phyloP scores from a whole-genome alignment of 92 coral and sea anemone species.

The Zoanthus sansibaricus region DNA sequence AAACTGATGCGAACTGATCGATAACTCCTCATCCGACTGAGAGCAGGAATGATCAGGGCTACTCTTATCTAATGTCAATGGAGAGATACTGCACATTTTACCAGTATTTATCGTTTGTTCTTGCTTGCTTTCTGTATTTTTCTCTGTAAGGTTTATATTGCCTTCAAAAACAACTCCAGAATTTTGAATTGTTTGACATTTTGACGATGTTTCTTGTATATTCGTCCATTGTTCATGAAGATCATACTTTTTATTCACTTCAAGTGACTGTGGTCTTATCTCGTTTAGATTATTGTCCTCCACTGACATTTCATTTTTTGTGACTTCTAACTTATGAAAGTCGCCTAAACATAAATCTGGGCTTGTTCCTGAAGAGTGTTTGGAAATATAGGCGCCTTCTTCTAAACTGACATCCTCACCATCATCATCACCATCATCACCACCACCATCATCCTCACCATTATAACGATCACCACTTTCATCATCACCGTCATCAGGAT shows the following conservation, averaged over 20 bases:
- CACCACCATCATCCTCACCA: too few species aligned
- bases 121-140: background rate
- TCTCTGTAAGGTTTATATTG: background rate
- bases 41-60: conserved; percentile 1
- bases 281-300: background rate
- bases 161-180: background rate
- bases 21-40: background rate
- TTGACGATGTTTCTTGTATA: background rate
- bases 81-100: background rate
- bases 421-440: background rate
- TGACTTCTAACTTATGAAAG: background rate
- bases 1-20: background rate
- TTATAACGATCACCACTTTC: background rate
- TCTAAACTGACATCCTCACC: background rate
- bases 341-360: background rate
- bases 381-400: background rate
- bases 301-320: background rate
- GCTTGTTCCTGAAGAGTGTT: background rate
- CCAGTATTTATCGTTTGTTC: background rate
- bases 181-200: background rate
- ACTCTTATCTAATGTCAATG: background rate
- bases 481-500: too few species aligned
- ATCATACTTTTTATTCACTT: background rate
- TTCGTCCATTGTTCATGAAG: background rate
- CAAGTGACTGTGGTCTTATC: background rate